phyloP scores from a whole-genome alignment of 1,140 invertebrate genomes.

The Drosophila novamexicana region DNA sequence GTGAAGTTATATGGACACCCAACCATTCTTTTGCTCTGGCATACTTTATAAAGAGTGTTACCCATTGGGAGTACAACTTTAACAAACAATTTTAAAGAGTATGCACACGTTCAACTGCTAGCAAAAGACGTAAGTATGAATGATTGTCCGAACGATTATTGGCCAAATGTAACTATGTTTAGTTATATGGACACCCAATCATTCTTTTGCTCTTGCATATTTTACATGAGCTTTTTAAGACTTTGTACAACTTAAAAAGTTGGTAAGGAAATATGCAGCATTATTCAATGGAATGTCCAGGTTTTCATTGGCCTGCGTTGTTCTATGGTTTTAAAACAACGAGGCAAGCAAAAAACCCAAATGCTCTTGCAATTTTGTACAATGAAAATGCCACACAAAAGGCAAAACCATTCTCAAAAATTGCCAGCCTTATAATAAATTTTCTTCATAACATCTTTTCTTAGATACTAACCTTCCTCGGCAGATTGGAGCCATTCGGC shows the following conservation, averaged over 20 bases:
- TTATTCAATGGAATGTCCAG: slow-evolving; percentile 45
- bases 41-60: slow-evolving; percentile 34
- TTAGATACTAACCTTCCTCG: slow-evolving; percentile 90
- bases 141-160: slow-evolving; percentile 51
- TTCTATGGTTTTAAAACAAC: slow-evolving; percentile 47
- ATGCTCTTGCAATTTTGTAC: slow-evolving; percentile 76
- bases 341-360: slow-evolving; percentile 82
- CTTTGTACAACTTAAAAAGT: slow-evolving; percentile 36
- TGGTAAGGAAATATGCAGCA: slow-evolving; percentile 32
- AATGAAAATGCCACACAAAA: slow-evolving; percentile 52
- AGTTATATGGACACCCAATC: slow-evolving; percentile 78
- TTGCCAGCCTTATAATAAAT: slow-evolving; percentile 10
- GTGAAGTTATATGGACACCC: slow-evolving; percentile 71
- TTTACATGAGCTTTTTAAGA: slow-evolving; percentile 49
- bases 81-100: slow-evolving; percentile 1
- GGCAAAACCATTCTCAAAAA: slow-evolving; percentile 42
- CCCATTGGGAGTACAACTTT: slow-evolving; percentile 1
- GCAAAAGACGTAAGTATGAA: neutral
- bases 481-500: slow-evolving; percentile 98
- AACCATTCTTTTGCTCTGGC: slow-evolving; percentile 68
- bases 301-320: slow-evolving; percentile 80
- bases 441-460: neutral
- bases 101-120: neutral
- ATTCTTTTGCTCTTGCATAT: slow-evolving; percentile 67
- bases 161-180: slow-evolving; percentile 72